These are phyloP conservation scores for Bombylius discolor DNA, from an alignment of 2,888 invertebrate genomes.

Conservation along the genomic window DNA sequence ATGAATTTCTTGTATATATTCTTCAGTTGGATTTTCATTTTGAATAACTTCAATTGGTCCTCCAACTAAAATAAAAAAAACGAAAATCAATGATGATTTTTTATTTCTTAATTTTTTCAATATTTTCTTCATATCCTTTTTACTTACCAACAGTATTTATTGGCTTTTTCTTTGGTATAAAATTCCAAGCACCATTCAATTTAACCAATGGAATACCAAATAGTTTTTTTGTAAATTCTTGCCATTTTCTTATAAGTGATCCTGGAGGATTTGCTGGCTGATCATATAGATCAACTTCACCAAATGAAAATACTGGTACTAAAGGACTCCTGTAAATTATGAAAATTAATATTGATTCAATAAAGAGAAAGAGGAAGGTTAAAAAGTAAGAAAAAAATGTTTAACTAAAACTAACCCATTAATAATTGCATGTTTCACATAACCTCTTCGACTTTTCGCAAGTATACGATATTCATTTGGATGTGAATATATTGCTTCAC, in stretches of 20 bases:
- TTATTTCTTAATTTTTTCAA: background rate
- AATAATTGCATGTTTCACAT: slow-evolving; percentile 56
- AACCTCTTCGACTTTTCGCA: slow-evolving; percentile 64
- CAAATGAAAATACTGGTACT: slow-evolving; percentile 83
- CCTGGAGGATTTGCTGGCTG: slow-evolving; percentile 62
- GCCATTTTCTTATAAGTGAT: slow-evolving; percentile 47
- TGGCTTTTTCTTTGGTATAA: slow-evolving; percentile 66
- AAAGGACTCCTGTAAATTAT: slow-evolving; percentile 50
- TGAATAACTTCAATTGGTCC: slow-evolving; percentile 63
- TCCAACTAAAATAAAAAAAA: slow-evolving; percentile 55
- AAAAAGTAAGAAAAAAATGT: too few relatives aligned
- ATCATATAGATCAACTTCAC: slow-evolving; percentile 74
- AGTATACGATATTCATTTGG: slow-evolving; percentile 62
- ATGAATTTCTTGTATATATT: slow-evolving; percentile 67
- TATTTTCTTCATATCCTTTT: background rate
- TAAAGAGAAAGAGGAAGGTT: background rate
- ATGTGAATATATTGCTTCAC: slow-evolving; percentile 70
- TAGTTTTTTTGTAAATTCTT: slow-evolving; percentile 50
- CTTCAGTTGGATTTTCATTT: slow-evolving; percentile 55
- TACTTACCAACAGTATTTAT: slow-evolving; percentile 74
- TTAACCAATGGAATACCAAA: slow-evolving; percentile 66
- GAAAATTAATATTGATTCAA: background rate
- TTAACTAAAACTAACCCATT: slow-evolving; percentile 45
- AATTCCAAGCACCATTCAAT: slow-evolving; percentile 65
- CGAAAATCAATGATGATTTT: too few relatives aligned